Percentiles rank a stretch among this genome's conserved stretches.
Evolutionary conservation across 2,797 vertebrate genomes (phyloP).

Genomic region (Peromyscus melanophrys): DNA sequence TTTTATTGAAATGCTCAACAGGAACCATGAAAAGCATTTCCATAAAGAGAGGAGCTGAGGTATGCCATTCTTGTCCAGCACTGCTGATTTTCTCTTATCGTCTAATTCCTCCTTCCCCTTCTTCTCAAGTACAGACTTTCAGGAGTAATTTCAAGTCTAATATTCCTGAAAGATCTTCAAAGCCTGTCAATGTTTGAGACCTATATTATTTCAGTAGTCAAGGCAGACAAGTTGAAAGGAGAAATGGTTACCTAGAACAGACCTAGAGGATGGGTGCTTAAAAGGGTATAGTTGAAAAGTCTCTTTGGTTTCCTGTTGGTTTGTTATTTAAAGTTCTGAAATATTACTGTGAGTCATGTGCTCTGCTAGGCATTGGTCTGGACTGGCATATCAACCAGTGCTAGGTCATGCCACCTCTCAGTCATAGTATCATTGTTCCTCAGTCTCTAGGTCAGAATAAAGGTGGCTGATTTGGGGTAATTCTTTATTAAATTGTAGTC

Average conservation of each 20-base stretch:
- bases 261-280: not conserved
- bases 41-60: not conserved
- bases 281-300: not conserved
- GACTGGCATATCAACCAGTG: not conserved
- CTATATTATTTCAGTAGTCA: not conserved
- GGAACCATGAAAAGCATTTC: not conserved
- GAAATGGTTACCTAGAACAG: not conserved
- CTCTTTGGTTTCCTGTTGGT: not conserved
- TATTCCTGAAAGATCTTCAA: slow-evolving; percentile 1
- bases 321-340: not conserved
- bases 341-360: not conserved
- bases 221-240: not conserved
- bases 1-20: not conserved
- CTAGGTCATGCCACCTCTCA: not conserved
- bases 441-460: not conserved
- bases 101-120: too few species aligned
- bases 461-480: not conserved
- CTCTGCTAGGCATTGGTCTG: not conserved
- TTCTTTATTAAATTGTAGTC: not conserved
- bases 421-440: not conserved
- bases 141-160: not conserved
- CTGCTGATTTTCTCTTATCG: not conserved
- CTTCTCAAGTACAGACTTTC: not conserved
- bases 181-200: not conserved
- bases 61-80: not conserved